Evolutionary conservation across 1,140 invertebrate genomes (phyloP), one percentile per base, ranked within the genome.

Genomic region (Drosophila asahinai): DNA sequence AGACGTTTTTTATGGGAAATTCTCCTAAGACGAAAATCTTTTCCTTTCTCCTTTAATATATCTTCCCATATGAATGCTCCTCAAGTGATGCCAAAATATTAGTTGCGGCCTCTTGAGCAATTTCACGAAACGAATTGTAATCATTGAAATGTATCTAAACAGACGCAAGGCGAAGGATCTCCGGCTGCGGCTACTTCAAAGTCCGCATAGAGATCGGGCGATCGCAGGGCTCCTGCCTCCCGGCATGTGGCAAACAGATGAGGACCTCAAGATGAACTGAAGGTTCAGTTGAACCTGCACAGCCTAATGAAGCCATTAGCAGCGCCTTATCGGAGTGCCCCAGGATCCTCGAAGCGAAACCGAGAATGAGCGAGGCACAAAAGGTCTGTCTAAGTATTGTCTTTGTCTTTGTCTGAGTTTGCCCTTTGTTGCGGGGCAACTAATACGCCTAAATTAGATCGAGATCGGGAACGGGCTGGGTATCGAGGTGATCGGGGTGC

Each of bases 391-490:
- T 81, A 73, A 73, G 58, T 72, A 43, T 45, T 80, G 59, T 72
- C 40, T 38, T 55, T 60, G 63, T 43, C 63, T 71, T 59, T 76
- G 62, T 30, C 42, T 55, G 48, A 40, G 25, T 42, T 57, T 19
- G 57, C 27, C 52, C 71, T 81, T 67, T 83, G 81, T 83, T 87
- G 77, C 77, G 54, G 60, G 72, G 78, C 77, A 90, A 89, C 84
- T 89, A 89, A 90, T 89, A 89, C 84, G 81, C 84, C 84, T 75
- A 89, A 89, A 89, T 89, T 89, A 90, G 84, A 89, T 89, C 86
- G 60, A 84, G 83, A 87, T 87, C 83, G 58, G 81, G 62, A 77
- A 77, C 76, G 22, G 68, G 38, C 12, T 58, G 12, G 55, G 25
- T 43, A 15, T 57, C n/a, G 55, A 33, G 65, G 65, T 58, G 51